Base-by-base conservation (phyloP, 2,113 vertebrate species). In the Grammomys surdaster region DNA sequence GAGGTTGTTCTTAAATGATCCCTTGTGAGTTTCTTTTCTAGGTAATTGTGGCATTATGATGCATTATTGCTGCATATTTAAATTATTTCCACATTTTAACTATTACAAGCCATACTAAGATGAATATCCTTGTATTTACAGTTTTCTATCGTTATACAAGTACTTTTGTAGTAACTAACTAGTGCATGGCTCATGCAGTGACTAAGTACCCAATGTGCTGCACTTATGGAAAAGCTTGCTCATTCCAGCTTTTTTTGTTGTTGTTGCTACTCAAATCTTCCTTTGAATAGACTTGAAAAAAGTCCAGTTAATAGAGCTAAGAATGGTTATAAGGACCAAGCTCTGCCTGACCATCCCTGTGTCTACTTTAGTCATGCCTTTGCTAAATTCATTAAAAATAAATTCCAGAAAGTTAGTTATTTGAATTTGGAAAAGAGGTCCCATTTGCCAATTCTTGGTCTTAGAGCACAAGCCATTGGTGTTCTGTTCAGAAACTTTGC, bases 201-300 rank as follows among this genome's bases (percentile, higher is more conserved):
- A 85, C 58, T 92, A 96, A 90, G 63, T 28, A 78, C n/a, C 5
- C 33, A 87, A 77, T 89, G 31, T 82, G 36, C 31, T 46, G 90
- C 16, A 72, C 81, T 73, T 87, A 36, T 89, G 72, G 69, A 95
- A 89, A 81, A 60, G 20, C 43, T 65, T 94, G n/a, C 81, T 46
- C 9, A 43, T 76, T 88, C 33, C 51, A 93, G 26, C 43, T 91
- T 17, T 82, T 69, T 92, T 65, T 65, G 10, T 67, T 67, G 28
- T 28, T 65, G 9, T 69, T 94, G 90, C 81, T 77, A 60, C 48
- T 93, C 94, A n/a, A 51, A 24, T 87, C 33, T 93, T 96, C 10
- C 56, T 95, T 72, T 76, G 91, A 90, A 58, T 43, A 81, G 60
- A 95, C 20, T 81, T 86, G 82, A 82, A 95, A 90, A 92, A 90